A percentile compares a stretch with the other conserved stretches of the same genome.
Conservation (phyloP, 2,113 vertebrate species). For the Willisornis vidua region DNA sequence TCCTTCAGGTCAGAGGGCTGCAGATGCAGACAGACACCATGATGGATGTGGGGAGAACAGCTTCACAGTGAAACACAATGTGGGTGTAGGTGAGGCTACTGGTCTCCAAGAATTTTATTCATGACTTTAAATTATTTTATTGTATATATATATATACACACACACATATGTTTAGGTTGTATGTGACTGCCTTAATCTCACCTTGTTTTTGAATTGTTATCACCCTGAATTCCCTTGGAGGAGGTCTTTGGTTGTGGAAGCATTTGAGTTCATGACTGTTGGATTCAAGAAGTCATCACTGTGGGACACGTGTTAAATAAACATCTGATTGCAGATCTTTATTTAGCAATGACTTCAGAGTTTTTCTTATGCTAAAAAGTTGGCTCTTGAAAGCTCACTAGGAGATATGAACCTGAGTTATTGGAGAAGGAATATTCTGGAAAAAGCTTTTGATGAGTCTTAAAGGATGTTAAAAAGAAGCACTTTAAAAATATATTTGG, state of each 20-base stretch:
- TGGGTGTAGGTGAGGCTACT: background rate
- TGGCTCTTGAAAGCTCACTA: background rate
- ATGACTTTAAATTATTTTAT: background rate
- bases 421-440: background rate
- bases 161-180: background rate
- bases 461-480: background rate
- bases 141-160: background rate
- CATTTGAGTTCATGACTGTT: background rate
- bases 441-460: background rate
- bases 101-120: background rate
- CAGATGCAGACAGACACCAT: accelerated
- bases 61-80: accelerated
- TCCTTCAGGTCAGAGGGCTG: background rate
- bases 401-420: background rate
- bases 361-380: background rate
- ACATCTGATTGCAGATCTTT: background rate
- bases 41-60: background rate
- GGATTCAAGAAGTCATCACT: background rate
- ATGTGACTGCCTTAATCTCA: background rate
- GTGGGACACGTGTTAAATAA: background rate
- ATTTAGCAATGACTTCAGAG: background rate
- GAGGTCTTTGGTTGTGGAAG: background rate
- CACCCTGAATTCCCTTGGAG: background rate
- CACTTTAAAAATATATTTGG: background rate
- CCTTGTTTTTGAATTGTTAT: background rate